Conservation (phyloP, 2,113 vertebrate genomes). For the Rhynchopsitta pachyrhyncha region DNA sequence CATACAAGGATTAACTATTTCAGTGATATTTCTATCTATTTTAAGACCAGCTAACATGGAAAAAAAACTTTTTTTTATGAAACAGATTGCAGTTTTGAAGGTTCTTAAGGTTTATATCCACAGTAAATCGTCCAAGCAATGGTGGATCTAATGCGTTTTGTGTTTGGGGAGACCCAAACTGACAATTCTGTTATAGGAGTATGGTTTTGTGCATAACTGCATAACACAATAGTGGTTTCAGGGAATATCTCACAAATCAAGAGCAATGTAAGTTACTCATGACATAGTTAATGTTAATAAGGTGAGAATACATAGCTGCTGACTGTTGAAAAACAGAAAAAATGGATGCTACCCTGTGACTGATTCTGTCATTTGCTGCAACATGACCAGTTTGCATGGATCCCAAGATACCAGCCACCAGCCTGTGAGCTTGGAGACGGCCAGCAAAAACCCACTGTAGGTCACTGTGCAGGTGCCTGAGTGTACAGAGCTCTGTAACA, state of each 20-base stretch:
- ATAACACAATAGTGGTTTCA: background rate
- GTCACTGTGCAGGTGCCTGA: background rate
- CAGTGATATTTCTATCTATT: conserved; percentile 36
- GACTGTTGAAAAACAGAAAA: background rate
- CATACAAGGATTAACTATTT: conserved; percentile 60
- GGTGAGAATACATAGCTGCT: background rate
- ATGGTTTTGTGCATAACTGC: background rate
- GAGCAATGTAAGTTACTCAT: background rate
- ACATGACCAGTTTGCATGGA: background rate
- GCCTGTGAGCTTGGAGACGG: background rate
- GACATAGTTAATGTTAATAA: background rate
- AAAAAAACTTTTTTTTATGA: background rate
- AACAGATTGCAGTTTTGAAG: background rate
- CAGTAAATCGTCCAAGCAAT: background rate
- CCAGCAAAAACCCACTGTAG: background rate
- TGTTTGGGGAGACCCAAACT: background rate
- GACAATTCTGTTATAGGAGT: background rate
- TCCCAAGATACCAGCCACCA: background rate
- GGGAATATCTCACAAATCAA: background rate
- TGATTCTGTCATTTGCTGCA: background rate
- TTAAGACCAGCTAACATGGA: background rate
- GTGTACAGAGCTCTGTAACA: background rate
- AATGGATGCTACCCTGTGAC: background rate
- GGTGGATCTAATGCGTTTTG: background rate
- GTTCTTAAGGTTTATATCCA: background rate